phyloP scores from a whole-genome alignment of 2,888 invertebrate species.

The Nebria salina region DNA sequence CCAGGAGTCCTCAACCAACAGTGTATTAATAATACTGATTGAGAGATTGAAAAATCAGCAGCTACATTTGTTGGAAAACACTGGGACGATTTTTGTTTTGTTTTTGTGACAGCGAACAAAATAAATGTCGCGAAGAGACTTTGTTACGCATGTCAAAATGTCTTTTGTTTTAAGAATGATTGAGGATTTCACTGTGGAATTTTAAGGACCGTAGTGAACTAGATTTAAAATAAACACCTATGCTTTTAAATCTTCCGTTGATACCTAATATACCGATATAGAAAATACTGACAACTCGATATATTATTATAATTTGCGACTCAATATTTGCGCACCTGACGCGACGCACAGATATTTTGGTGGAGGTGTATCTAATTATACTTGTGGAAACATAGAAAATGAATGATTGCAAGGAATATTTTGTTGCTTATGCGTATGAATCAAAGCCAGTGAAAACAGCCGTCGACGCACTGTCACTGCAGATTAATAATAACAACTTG shows the following conservation, averaged over 20 bases:
- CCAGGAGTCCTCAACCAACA: not conserved
- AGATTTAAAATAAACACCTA: not conserved
- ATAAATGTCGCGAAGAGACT: not conserved
- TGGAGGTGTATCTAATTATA: no score
- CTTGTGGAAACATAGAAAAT: not conserved
- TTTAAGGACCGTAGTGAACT: conserved; percentile 1
- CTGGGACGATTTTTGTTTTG: not conserved
- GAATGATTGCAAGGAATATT: not conserved
- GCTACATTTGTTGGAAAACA: not conserved
- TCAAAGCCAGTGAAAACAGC: conserved; percentile 11
- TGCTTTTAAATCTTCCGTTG: not conserved
- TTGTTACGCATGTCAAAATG: not conserved
- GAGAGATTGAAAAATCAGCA: no score
- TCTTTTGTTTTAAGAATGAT: not conserved
- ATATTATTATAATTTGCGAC: no score
- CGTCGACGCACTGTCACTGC: conserved; percentile 49
- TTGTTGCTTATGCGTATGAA: not conserved
- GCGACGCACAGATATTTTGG: no score
- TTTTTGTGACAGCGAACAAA: not conserved
- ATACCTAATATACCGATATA: no score
- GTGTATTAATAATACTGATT: not conserved
- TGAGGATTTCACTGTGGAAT: not conserved
- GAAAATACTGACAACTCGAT: no score
- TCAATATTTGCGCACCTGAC: no score
- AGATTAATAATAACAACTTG: conserved; percentile 53